Conservation (phyloP, 2,797 vertebrate species). For the Amphiprion clarkii region DNA sequence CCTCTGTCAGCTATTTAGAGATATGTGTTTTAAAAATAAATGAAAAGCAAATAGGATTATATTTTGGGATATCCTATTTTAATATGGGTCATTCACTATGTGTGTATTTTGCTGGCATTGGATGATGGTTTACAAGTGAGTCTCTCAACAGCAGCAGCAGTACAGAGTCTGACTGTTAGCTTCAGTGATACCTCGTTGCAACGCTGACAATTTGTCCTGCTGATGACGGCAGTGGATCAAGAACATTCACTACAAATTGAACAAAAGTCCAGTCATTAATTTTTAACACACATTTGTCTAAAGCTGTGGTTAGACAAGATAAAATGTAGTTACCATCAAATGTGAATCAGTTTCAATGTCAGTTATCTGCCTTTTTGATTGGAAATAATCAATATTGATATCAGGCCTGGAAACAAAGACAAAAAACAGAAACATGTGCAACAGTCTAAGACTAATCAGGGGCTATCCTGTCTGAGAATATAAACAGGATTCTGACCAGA, state of each 20-base stretch:
- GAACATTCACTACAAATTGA: neutral
- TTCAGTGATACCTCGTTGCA: no score
- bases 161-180: neutral
- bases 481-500: neutral
- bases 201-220: no score
- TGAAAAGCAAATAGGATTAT: conserved; percentile 10
- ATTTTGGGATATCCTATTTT: conserved; percentile 14
- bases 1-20: conserved; percentile 30
- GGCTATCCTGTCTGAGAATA: no score
- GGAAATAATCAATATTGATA: no score
- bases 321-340: no score
- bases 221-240: no score
- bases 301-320: no score
- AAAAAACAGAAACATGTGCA: no score
- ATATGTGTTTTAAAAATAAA: conserved; percentile 5
- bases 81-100: neutral
- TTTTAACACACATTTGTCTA: neutral
- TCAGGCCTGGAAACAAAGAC: no score
- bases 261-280: neutral
- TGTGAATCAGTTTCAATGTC: no score
- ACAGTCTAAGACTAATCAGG: no score
- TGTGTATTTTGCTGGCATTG: conserved; percentile 2
- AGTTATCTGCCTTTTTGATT: no score
- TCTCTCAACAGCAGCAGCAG: conserved; percentile 8
- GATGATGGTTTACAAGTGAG: conserved; percentile 7